Conservation (phyloP, 2,888 invertebrate genomes). For the Julus scandinavius region DNA sequence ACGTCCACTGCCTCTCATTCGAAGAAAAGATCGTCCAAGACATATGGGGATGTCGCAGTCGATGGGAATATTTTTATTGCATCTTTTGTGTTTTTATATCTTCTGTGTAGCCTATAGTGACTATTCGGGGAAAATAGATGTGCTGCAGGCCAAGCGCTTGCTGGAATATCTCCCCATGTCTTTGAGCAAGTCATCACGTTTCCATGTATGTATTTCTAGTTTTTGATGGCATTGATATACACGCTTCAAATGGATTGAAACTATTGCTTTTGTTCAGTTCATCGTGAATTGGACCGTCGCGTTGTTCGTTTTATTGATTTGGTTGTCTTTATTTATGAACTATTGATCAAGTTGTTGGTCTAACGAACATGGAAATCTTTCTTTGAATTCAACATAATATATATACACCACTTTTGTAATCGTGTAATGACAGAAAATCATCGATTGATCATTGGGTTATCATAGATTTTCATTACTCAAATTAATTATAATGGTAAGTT, state of each 20-base stretch:
- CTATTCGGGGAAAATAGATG: background rate
- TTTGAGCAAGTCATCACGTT: background rate
- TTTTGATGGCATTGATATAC: background rate
- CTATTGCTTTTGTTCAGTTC: no score
- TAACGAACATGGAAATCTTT: no score
- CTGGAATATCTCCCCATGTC: background rate
- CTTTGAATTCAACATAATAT: no score
- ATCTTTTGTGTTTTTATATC: background rate
- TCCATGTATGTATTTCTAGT: background rate
- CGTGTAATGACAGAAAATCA: no score
- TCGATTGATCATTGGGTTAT: no score
- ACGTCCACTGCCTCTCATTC: constrained; percentile 8
- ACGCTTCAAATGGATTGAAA: background rate
- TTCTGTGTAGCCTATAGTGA: background rate
- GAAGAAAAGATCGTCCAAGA: background rate
- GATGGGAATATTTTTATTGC: constrained; percentile 9
- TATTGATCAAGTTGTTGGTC: no score
- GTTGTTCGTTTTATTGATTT: no score
- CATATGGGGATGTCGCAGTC: background rate
- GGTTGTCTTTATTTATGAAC: no score
- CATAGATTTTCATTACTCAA: no score
- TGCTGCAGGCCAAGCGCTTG: background rate
- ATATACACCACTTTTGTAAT: no score
- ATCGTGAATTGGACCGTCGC: no score
- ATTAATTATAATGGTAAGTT: no score